Percentiles rank a stretch among this genome's conserved stretches.
Conservation (phyloP, 2,888 invertebrate genomes). For the Melanostoma scalare region DNA sequence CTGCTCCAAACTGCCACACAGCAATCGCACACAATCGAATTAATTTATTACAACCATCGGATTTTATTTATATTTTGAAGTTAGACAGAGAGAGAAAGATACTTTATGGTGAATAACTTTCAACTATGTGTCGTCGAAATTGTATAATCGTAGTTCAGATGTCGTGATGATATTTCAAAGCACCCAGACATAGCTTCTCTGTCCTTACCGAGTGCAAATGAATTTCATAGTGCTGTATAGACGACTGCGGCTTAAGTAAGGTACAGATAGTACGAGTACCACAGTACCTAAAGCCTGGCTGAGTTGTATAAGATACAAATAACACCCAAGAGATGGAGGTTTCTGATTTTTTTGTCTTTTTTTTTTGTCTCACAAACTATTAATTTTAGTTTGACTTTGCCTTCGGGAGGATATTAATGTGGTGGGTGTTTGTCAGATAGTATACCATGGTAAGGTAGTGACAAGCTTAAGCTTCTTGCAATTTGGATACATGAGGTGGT, state of each 20-base stretch:
- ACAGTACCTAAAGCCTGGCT: too few species aligned
- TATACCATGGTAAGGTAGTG: conserved; percentile 30
- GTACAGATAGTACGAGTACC: background rate
- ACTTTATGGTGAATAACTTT: conserved; percentile 59
- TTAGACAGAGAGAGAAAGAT: conserved; percentile 27
- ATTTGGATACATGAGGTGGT: conserved; percentile 14
- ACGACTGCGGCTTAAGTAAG: background rate
- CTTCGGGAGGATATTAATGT: conserved; percentile 29
- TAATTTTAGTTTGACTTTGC: conserved; percentile 53
- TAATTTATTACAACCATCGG: conserved; percentile 58
- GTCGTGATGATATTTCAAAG: conserved; percentile 67
- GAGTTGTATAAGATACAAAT: conserved; percentile 18
- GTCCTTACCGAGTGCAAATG: conserved; percentile 15
- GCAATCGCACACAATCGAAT: conserved; percentile 49
- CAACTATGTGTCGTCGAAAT: conserved; percentile 57
- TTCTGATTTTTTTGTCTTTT: background rate
- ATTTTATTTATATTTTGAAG: conserved; percentile 54
- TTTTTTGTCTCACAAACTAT: conserved; percentile 33
- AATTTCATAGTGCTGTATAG: conserved; percentile 20
- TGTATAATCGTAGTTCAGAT: conserved; percentile 65
- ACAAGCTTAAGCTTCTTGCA: conserved; percentile 38
- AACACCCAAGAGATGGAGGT: conserved; percentile 10
- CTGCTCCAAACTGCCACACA: background rate
- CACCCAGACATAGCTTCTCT: conserved; percentile 11
- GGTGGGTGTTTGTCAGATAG: conserved; percentile 35